Evolutionary conservation across 2,113 vertebrate species (phyloP).

Genomic region (Scopus umbretta): DNA sequence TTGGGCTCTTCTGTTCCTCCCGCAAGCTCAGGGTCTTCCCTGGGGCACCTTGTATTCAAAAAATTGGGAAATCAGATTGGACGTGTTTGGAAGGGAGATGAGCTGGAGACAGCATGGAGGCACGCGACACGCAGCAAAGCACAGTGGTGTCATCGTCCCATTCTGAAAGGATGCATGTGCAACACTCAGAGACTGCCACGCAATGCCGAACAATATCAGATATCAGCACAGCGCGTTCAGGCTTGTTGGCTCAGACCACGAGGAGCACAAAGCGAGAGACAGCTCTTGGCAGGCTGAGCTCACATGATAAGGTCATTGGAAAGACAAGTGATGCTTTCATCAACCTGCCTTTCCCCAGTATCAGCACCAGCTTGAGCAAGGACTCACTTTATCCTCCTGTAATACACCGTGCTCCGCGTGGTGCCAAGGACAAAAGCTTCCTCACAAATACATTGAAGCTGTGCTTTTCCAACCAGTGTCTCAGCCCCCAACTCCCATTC

Average conservation of each 20-base stretch:
- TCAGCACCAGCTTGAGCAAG: background rate
- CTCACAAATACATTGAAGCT: background rate
- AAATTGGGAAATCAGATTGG: background rate
- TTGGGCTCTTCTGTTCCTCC: background rate
- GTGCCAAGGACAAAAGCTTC: conserved; percentile 16
- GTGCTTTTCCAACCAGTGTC: background rate
- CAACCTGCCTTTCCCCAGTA: background rate
- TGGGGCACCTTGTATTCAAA: background rate
- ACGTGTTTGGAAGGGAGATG: background rate
- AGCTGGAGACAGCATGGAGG: background rate
- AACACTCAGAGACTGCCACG: background rate
- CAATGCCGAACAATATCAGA: rapidly evolving
- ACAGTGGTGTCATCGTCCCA: background rate
- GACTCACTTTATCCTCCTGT: background rate
- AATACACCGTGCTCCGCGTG: rapidly evolving
- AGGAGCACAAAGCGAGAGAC: background rate
- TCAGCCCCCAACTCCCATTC: background rate
- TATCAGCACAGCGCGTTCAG: background rate
- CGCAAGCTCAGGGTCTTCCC: background rate
- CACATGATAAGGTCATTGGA: conserved; percentile 14
- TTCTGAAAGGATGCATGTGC: background rate
- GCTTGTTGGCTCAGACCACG: background rate
- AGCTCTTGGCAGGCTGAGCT: conserved; percentile 37
- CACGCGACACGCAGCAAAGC: background rate
- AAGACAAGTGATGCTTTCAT: conserved; percentile 36